A percentile compares a stretch with the other conserved stretches of the same genome.
These are phyloP conservation scores for Nysson spinosus DNA, from an alignment of 2,888 invertebrate genomes.

Conservation along the genomic window DNA sequence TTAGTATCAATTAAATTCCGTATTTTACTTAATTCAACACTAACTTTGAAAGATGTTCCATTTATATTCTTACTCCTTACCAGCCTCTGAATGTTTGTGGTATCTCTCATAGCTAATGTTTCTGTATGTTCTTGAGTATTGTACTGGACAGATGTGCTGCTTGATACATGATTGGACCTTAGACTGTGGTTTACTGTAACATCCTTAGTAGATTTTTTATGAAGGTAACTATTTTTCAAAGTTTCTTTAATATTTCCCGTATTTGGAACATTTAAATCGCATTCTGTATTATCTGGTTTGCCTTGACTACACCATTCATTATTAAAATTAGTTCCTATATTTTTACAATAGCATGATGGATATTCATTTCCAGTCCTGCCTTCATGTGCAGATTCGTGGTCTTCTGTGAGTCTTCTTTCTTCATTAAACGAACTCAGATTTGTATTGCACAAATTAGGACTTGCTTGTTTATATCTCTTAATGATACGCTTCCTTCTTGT, in stretches of 20 bases:
- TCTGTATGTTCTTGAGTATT: neutral
- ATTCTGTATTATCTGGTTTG: neutral
- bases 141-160: neutral
- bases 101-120: constrained; percentile 6
- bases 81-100: neutral
- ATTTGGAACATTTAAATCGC: neutral
- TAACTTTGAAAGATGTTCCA: constrained; percentile 59
- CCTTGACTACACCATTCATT: neutral
- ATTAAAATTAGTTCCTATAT: neutral
- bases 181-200: neutral
- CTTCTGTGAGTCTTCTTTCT: too few species aligned
- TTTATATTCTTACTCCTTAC: neutral
- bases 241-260: neutral
- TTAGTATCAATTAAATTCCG: constrained; percentile 56
- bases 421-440: too few species aligned
- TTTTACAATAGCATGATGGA: neutral
- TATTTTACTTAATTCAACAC: constrained; percentile 70
- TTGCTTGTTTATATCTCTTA: too few species aligned
- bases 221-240: neutral
- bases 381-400: too few species aligned
- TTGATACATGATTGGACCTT: neutral
- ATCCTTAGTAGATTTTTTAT: neutral
- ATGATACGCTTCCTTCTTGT: too few species aligned
- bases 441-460: too few species aligned
- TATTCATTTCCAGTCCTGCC: too few species aligned